Evolutionary conservation across 2,113 vertebrate genomes (phyloP).

Genomic region (Ondatra zibethicus): DNA sequence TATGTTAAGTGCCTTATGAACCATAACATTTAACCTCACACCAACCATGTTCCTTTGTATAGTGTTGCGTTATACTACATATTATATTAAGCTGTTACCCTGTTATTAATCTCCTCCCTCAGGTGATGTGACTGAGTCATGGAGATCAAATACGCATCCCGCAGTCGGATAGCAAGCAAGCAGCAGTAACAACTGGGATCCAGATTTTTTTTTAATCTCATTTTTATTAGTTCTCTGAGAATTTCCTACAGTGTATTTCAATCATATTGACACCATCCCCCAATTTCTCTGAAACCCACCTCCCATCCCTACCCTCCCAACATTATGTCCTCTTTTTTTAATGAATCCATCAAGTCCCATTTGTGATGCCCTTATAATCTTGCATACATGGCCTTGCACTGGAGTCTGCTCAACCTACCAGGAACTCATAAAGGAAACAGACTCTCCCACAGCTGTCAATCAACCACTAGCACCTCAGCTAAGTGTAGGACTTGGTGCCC

Average conservation of each 20-base stretch:
- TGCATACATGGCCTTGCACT: background rate
- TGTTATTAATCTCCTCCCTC: background rate
- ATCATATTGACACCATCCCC: background rate
- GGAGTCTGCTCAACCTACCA: background rate
- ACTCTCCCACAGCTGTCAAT: background rate
- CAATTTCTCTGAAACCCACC: background rate
- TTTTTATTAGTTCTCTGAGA: background rate
- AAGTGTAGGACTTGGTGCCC: background rate
- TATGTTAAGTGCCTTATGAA: background rate
- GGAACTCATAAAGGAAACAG: background rate
- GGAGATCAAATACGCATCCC: background rate
- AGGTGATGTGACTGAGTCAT: background rate
- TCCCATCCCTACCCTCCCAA: background rate
- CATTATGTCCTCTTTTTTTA: background rate
- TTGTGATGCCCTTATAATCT: background rate
- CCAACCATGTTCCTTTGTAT: background rate
- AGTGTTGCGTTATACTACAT: background rate
- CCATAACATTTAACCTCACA: background rate
- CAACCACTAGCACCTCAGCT: background rate
- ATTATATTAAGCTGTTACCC: background rate
- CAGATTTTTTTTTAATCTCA: background rate
- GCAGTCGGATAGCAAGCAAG: background rate
- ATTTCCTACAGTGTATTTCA: background rate
- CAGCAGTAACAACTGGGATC: background rate
- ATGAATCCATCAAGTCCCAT: background rate